Evolutionary conservation across 2,888 invertebrate genomes (phyloP), one percentile per base, ranked within the genome.

Genomic region (Diabrotica balteata): DNA sequence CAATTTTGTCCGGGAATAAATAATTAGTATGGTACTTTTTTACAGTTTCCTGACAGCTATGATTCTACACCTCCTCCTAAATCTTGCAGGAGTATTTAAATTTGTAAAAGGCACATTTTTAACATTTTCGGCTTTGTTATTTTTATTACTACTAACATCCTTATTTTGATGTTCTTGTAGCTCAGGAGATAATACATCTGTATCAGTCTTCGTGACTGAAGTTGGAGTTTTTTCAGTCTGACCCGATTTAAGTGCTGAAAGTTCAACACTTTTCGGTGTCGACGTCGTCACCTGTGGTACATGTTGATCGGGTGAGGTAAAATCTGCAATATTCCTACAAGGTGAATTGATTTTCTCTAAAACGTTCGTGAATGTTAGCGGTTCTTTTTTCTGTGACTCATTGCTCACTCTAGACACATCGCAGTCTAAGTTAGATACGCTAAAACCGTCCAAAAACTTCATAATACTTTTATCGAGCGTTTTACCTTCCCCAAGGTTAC

Each of bases 401-500:
- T 32, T 42, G 32, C 10, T 10, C 9, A 47, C 10, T 57, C 67
- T 72, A 4, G 67, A 63, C 22, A 67, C 65, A 42, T 72, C 69
- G 46, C 69, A 69, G 10, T 71, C 71, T 58, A 69, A 59, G 49
- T 69, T 70, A 7, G 70, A 67, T 9, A 70, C 68, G 54, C 68
- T 72, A 69, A 74, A 70, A 22, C 66, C 59, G 49, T 74, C 74
- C 22, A 74, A 58, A 8, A 74, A 63, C 22, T 65, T 73, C 22
- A 70, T 61, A 46, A 74, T 67, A 51, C 65, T 70, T 32, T 57
- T 69, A 55, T 74, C 72, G 8, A 66, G 43, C 8, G 55, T 55
- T 50, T 65, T 68, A 7, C 54, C 57, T 7, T 69, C 72, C n/a
- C 54, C 69, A 47, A 70, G 61, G 42, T 67, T 64, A n/a, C 59